Evolutionary conservation across 2,797 vertebrate genomes (phyloP).

Genomic region (Oreochromis mossambicus): DNA sequence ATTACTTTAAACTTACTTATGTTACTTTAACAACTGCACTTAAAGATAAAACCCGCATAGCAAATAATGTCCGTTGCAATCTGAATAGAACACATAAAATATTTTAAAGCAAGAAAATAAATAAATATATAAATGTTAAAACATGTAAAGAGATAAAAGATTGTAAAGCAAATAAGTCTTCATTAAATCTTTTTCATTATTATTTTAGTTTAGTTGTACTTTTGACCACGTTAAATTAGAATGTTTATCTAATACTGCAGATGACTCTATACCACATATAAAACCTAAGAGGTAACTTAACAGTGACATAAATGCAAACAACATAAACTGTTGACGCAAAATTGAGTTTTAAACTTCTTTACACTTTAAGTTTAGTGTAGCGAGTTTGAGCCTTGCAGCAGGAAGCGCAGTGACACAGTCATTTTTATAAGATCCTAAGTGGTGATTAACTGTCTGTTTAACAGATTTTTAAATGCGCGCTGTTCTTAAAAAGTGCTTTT

Average conservation of each 20-base stretch:
- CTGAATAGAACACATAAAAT: neutral
- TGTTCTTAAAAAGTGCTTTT: neutral
- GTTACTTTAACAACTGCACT: neutral
- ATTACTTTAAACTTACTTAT: neutral
- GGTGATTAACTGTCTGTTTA: neutral
- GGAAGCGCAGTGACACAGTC: neutral
- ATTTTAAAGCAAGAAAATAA: neutral
- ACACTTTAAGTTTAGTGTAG: neutral
- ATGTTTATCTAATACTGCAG: neutral
- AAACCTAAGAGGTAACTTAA: neutral
- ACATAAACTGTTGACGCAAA: neutral
- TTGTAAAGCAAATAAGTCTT: neutral
- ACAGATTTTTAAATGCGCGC: neutral
- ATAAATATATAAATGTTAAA: neutral
- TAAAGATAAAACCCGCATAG: neutral
- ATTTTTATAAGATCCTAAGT: neutral
- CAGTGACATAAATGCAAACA: neutral
- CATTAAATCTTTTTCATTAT: neutral
- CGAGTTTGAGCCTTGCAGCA: neutral
- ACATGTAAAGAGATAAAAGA: neutral
- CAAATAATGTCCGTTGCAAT: neutral
- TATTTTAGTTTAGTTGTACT: neutral
- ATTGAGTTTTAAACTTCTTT: neutral
- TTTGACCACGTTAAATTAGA: neutral
- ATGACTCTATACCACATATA: neutral